phyloP scores from a whole-genome alignment of 37 sponge, comb jelly and placozoan genomes.

The Amphimedon queenslandica region DNA sequence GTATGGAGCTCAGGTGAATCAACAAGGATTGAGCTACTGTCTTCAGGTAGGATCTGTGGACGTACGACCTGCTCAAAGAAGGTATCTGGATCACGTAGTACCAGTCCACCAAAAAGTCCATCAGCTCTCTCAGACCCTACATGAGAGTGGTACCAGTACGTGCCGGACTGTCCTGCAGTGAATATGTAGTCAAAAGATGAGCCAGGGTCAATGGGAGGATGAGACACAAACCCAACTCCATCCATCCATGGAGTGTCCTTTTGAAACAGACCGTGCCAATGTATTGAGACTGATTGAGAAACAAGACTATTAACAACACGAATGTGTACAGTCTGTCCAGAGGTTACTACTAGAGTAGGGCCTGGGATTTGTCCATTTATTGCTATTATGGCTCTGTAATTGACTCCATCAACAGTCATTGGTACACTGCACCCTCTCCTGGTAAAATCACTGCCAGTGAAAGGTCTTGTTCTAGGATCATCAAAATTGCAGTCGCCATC shows the following conservation, averaged over 20 bases:
- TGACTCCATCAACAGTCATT: conserved; percentile 58
- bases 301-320: conserved; percentile 9
- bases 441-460: no score
- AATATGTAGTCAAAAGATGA: conserved; percentile 42
- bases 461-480: no score
- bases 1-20: conserved; percentile 63
- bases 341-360: conserved; percentile 60
- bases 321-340: conserved; percentile 23
- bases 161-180: conserved; percentile 43
- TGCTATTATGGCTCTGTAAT: conserved; percentile 31
- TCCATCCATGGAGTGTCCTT: conserved; percentile 50
- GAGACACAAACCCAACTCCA: conserved; percentile 57
- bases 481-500: no score
- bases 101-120: conserved; percentile 58
- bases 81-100: conserved; percentile 19
- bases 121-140: conserved; percentile 61
- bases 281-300: conserved; percentile 41
- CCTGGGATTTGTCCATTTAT: conserved; percentile 73
- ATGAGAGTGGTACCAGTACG: conserved; percentile 69
- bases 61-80: neutral
- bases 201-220: conserved; percentile 35
- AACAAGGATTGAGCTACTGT: no score
- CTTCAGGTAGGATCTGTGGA: neutral
- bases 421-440: conserved; percentile 55
- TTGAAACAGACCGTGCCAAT: conserved; percentile 68